phyloP scores from a whole-genome alignment of 2,113 vertebrate genomes.

The Psittacula cyanocephala region DNA sequence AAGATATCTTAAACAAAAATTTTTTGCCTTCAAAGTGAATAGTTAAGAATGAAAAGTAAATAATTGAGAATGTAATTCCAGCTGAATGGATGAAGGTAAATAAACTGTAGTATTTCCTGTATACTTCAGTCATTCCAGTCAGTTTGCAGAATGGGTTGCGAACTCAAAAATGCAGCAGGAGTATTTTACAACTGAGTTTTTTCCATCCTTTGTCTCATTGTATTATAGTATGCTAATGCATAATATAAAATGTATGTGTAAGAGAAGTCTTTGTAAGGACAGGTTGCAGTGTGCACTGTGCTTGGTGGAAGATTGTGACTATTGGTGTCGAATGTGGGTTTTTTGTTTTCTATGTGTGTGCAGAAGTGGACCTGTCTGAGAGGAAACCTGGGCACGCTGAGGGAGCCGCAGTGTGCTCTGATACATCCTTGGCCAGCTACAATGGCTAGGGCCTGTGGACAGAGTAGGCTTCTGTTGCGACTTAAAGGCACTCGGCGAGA shows the following conservation, averaged over 20 bases:
- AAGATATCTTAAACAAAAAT: background rate
- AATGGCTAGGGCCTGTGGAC: background rate
- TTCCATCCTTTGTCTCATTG: background rate
- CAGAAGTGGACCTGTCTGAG: background rate
- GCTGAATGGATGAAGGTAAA: background rate
- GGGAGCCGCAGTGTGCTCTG: fast-evolving
- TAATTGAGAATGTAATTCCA: background rate
- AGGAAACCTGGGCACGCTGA: background rate
- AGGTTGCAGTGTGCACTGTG: background rate
- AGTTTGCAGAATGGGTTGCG: background rate
- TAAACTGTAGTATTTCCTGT: background rate
- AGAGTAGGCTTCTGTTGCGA: background rate
- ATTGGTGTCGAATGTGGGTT: fast-evolving
- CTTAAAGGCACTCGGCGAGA: background rate
- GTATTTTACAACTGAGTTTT: background rate
- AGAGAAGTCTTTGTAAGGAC: background rate
- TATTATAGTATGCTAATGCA: background rate
- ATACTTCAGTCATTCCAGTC: background rate
- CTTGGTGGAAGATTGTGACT: fast-evolving
- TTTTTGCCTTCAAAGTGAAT: background rate
- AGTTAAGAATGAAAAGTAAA: background rate
- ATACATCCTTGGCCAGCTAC: background rate
- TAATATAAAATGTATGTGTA: background rate
- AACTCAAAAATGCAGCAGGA: background rate
- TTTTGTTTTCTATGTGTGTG: background rate